Conservation (phyloP, 2,113 vertebrate genomes). For the Podocnemis expansa region DNA sequence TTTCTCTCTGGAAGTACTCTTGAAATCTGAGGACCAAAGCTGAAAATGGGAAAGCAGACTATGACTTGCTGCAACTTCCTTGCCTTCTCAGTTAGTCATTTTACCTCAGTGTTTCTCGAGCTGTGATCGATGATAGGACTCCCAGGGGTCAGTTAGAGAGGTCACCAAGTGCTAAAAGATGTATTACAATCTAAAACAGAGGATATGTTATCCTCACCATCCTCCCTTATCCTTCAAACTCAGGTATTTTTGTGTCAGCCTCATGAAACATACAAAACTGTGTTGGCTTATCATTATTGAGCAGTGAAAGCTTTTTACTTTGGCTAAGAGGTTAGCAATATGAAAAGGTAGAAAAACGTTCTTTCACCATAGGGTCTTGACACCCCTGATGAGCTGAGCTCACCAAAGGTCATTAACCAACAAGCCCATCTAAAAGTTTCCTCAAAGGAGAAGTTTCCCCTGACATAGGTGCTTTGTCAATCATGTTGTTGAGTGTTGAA, state of each 20-base stretch:
- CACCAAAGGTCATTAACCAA: neutral
- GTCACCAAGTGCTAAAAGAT: neutral
- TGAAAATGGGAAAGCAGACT: neutral
- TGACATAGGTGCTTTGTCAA: neutral
- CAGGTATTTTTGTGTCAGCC: neutral
- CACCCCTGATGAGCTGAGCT: fast-evolving
- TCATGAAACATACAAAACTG: neutral
- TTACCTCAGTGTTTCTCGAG: neutral
- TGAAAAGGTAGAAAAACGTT: neutral
- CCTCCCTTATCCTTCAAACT: neutral
- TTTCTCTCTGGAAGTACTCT: neutral
- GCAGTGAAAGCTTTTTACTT: neutral
- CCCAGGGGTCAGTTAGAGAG: neutral
- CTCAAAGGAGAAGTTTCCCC: neutral
- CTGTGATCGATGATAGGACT: fast-evolving
- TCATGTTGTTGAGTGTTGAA: neutral
- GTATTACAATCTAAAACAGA: neutral
- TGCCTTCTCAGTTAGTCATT: neutral
- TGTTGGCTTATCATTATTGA: neutral
- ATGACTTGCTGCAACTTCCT: neutral
- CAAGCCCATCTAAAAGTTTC: too few species aligned
- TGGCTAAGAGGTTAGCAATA: neutral
- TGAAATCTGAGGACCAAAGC: neutral
- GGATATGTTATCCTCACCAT: fast-evolving
- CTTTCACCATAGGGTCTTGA: neutral